phyloP scores from a whole-genome alignment of 64 coral and sea anemone genomes.

The Montipora sp. region DNA sequence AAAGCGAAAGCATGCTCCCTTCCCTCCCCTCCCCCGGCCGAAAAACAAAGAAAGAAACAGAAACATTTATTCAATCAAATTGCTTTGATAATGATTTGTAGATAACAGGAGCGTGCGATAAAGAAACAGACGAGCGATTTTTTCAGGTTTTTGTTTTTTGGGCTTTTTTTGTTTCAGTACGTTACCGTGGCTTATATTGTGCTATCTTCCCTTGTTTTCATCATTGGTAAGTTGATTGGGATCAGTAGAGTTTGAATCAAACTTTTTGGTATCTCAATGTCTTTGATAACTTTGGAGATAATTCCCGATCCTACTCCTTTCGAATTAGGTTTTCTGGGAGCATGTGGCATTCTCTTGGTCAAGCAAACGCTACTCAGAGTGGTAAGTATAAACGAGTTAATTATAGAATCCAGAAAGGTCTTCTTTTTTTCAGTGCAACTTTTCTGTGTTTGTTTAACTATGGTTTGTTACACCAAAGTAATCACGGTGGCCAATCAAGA shows the following conservation, averaged over 20 bases:
- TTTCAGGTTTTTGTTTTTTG: background rate
- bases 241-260: background rate
- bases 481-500: too few species aligned
- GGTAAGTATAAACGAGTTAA: background rate
- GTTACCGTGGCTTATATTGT: constrained; percentile 21
- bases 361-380: constrained; percentile 11
- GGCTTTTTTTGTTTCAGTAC: background rate
- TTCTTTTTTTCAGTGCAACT: too few species aligned
- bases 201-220: constrained; percentile 43
- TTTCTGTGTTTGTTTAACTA: too few species aligned
- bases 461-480: too few species aligned
- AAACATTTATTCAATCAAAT: too few species aligned
- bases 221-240: constrained; percentile 20
- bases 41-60: too few species aligned
- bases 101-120: too few species aligned
- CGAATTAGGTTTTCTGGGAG: constrained; percentile 22
- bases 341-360: constrained; percentile 29
- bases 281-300: background rate
- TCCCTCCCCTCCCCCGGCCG: too few species aligned
- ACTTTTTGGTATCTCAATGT: background rate
- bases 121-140: too few species aligned
- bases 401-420: too few species aligned
- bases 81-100: too few species aligned
- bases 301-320: background rate
- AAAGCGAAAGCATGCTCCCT: too few species aligned